Evolutionary conservation across 1,140 invertebrate species (phyloP), one percentile per base, ranked within the genome.

Genomic region (Onthophagus taurus): DNA sequence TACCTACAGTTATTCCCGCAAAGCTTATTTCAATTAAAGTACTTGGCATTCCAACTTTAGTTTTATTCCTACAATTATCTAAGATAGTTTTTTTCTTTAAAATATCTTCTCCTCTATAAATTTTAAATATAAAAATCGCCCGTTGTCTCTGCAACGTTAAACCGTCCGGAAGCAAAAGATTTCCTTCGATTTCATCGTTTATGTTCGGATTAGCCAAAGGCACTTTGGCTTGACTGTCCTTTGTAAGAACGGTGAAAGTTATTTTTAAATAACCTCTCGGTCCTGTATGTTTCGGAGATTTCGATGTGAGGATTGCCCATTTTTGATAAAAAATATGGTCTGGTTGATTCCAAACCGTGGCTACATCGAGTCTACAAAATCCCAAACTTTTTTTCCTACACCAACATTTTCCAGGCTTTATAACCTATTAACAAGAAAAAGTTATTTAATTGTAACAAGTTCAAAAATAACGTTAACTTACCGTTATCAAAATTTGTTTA

Each of bases 291-390:
- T 69, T 64, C 2, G 75, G 66, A 46, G 83, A 75, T 46, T 79
- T 78, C 52, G 82, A 72, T 9, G 67, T 76, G 34, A 89, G 58
- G 57, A 85, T 72, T 0, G 78, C 82, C 85, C 85, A 89, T 67
- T 87, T 88, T 52, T 85, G 80, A 55, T 78, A 81, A 55, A 84
- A 83, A 60, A 82, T 77, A 56, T 81, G 83, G 66, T 83, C 84
- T 87, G 73, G 70, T 58, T 83, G 77, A 30, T 70, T 63, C 75
- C 82, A 85, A 4, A 86, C 71, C 7, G 76, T 76, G 5, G 74
- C 77, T 2, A 83, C 63, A 63, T 85, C 81, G 23, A 85, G 72
- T 36, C 69, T 74, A 11, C 77, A 72, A 57, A 78, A 77, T 42
- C 81, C 80, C 44, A 82, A 67, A 13, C 79, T 61, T 62, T 76